Evolutionary conservation across 1,140 invertebrate genomes (phyloP), one percentile per base, ranked within the genome.

Genomic region (Eubasilissa regina): DNA sequence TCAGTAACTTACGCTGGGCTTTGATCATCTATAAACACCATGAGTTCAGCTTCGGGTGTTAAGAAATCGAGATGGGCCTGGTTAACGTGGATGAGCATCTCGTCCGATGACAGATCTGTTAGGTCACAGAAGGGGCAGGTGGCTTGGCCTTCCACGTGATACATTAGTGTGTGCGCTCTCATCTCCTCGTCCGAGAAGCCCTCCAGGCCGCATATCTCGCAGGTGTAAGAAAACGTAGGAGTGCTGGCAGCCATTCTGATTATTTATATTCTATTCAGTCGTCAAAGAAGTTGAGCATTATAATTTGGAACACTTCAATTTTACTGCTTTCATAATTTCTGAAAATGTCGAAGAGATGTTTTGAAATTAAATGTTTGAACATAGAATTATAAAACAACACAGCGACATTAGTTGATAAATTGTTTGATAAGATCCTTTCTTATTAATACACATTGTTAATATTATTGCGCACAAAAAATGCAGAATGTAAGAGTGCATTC

Each of bases 41-140:
- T 90, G 10, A 91, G 85, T 83, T 93, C 92, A 79, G 91, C 88
- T 84, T 93, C 92, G 0, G 93, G 93, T 25, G 94, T 95, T 25
- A 95, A 84, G 84, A 94, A 95, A 85, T 95, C 94, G 55, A 96
- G 89, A 87, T 96, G 95, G 13, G 92, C 94, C 78, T 92, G 92
- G 86, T 96, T 95, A 1, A 96, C 94, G 85, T 96, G 95, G 12
- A 93, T 85, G 73, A 94, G 87, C 86, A 96, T 93, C 86, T 96
- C 94, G 13, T 93, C 92, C 6, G 92, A 91, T 17, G 92, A 92
- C 11, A 94, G 91, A 78, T 93, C 92, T 11, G 91, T 91, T 48
- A 95, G 88, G 85, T 95, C 94, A 87, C 95, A 97, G 85, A 96
- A 96, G 0, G 95, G 94, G 85, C 95, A 96, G 44, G 93, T 93